Evolutionary conservation across 1,140 invertebrate genomes (phyloP), one percentile per base, ranked within the genome.

Genomic region (Drosophila subpulchrella): DNA sequence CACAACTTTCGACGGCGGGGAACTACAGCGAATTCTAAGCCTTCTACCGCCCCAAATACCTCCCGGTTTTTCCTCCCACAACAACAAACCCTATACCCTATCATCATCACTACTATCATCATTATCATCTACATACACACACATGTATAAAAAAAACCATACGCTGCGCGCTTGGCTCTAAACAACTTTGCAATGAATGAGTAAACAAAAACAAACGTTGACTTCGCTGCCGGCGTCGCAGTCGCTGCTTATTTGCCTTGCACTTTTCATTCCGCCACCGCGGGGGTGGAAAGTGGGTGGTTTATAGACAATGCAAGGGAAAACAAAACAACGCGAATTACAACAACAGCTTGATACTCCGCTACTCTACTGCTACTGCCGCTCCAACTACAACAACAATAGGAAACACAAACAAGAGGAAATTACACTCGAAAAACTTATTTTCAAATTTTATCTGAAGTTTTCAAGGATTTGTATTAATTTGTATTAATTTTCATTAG

Each of bases 101-200:
- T 44, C 47, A 47, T 60, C 39, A 41, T 36, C 57, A n/a, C 58
- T 62, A n/a, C 58, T 62, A 62, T 66, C 57, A 48, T 46, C 57
- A 66, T 66, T 32, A 62, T 63, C 38, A 71, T 70, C 65, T 51
- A 44, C 41, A n/a, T 6, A 39, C 17, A 20, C 41, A 46, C 17
- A 46, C 17, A 44, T 2, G 10, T 0, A 20, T 34, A 47, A 71
- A 65, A 74, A 78, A 72, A 75, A 54, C 63, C 80, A 83, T 72
- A 68, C 81, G 51, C 78, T 85, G 73, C 82, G 82, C 75, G 80
- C 71, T 79, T 68, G 81, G 71, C 79, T 78, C 74, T 88, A 86
- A 86, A 82, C 80, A 86, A 85, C 82, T 85, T 86, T 81, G 81
- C 82, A 88, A 83, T 86, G 83, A 86, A 86, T 82, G 79, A 86